Percentiles rank a stretch among this genome's conserved stretches.
Evolutionary conservation across 2,113 vertebrate genomes (phyloP).

Genomic region (Merops nubicus): DNA sequence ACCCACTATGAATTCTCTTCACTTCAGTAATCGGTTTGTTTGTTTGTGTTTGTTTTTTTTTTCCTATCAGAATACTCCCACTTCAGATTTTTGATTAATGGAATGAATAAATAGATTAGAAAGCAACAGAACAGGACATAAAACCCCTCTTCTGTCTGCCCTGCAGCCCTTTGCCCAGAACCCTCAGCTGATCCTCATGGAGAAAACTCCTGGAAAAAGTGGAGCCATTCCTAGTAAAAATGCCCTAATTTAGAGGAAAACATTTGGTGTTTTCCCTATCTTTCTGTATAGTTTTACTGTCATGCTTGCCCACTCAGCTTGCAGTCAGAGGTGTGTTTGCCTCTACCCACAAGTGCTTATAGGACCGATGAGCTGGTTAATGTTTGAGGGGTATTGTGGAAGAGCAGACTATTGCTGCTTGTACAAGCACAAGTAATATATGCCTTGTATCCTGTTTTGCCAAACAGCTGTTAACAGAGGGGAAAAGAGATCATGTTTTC

Average conservation of each 20-base stretch:
- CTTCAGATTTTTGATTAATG: constrained; percentile 36
- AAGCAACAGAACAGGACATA: not conserved
- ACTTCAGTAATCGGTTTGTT: not conserved
- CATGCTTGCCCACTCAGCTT: not conserved
- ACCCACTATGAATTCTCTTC: constrained; percentile 9
- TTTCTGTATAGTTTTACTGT: not conserved
- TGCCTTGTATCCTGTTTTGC: not conserved
- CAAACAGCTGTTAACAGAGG: constrained; percentile 12
- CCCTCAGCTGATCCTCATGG: not conserved
- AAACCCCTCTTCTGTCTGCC: not conserved
- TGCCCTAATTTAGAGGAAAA: not conserved
- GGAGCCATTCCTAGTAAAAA: not conserved
- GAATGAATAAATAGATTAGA: constrained; percentile 6
- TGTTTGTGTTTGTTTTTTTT: not conserved
- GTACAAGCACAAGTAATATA: not conserved
- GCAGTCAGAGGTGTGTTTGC: not conserved
- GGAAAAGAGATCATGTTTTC: constrained; percentile 47
- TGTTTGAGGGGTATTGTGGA: not conserved
- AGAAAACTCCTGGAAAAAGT: not conserved
- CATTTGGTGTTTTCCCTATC: fast-evolving
- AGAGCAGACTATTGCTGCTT: not conserved
- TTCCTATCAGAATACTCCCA: not conserved
- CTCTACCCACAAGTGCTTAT: not conserved
- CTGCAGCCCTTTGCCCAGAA: not conserved
- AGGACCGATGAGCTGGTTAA: not conserved